Evolutionary conservation across 2,888 invertebrate species (phyloP).

Genomic region (Metellina segmentata): DNA sequence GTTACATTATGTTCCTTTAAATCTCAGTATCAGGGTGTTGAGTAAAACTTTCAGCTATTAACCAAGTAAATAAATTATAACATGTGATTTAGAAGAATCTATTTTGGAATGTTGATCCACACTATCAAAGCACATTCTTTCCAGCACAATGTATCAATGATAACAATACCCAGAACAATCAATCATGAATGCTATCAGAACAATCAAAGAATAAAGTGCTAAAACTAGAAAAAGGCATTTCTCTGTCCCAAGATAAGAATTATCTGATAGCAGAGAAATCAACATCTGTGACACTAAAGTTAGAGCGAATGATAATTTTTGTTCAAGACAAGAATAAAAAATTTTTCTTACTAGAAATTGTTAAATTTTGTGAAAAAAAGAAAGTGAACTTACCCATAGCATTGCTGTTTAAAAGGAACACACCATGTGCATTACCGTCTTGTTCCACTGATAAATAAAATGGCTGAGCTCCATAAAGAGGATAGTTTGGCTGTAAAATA

Average conservation of each 20-base stretch:
- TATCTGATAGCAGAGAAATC: not conserved
- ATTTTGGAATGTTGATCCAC: not conserved
- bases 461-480: constrained; percentile 90
- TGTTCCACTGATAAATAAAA: constrained; percentile 89
- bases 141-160: not conserved
- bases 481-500: constrained; percentile 56
- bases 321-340: not conserved
- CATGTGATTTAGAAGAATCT: no score
- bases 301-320: not conserved
- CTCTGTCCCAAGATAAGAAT: not conserved
- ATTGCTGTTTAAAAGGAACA: constrained; percentile 90
- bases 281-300: not conserved
- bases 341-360: not conserved
- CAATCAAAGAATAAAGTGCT: not conserved
- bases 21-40: no score
- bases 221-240: no score
- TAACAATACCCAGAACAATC: not conserved
- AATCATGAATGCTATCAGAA: not conserved
- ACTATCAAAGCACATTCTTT: not conserved
- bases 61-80: no score
- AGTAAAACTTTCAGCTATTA: no score
- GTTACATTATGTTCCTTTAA: no score
- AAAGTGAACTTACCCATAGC: constrained; percentile 86
- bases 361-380: not conserved
- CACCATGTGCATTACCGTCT: constrained; percentile 85